These are phyloP conservation scores for Drosophila equinoxialis DNA, from an alignment of 1,140 invertebrate genomes.

Conservation along the genomic window DNA sequence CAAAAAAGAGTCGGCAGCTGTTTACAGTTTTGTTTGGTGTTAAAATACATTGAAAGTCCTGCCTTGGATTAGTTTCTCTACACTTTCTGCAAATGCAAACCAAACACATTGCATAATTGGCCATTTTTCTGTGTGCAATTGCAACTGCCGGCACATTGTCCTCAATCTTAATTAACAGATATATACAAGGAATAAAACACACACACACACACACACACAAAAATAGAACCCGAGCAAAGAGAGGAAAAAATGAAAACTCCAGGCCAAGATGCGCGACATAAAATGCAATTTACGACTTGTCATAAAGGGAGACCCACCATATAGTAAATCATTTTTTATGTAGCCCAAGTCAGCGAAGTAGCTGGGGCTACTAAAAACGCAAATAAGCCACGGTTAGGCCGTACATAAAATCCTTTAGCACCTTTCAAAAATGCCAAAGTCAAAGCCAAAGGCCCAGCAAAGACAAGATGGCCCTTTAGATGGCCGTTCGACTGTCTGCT, in stretches of 20 bases:
- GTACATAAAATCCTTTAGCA: conserved; percentile 80
- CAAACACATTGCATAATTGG: conserved; percentile 77
- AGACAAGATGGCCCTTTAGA: conserved; percentile 23
- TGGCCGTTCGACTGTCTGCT: conserved; percentile 41
- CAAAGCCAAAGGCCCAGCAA: conserved; percentile 12
- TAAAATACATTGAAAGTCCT: conserved; percentile 11
- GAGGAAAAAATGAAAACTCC: conserved; percentile 23
- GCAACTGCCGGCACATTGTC: conserved; percentile 64
- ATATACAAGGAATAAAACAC: conserved; percentile 73
- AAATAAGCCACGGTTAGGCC: conserved; percentile 76
- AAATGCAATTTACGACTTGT: conserved; percentile 81
- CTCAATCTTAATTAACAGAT: conserved; percentile 81
- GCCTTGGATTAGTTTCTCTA: conserved; percentile 21
- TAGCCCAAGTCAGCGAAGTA: conserved; percentile 44
- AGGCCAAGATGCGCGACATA: conserved; percentile 69
- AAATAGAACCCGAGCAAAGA: conserved; percentile 1
- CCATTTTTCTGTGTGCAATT: conserved; percentile 79
- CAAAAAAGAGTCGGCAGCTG: conserved; percentile 36
- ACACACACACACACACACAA: conserved; percentile 1
- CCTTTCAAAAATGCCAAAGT: conserved; percentile 62
- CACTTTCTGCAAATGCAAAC: conserved; percentile 36
- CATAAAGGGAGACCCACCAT: conserved; percentile 77
- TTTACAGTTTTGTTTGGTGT: conserved; percentile 23
- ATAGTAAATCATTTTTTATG: conserved; percentile 82
- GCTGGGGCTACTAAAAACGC: conserved; percentile 65